Evolutionary conservation across 2,113 vertebrate species (phyloP), one percentile per base, ranked within the genome.

Genomic region (Nesogale talazaci): DNA sequence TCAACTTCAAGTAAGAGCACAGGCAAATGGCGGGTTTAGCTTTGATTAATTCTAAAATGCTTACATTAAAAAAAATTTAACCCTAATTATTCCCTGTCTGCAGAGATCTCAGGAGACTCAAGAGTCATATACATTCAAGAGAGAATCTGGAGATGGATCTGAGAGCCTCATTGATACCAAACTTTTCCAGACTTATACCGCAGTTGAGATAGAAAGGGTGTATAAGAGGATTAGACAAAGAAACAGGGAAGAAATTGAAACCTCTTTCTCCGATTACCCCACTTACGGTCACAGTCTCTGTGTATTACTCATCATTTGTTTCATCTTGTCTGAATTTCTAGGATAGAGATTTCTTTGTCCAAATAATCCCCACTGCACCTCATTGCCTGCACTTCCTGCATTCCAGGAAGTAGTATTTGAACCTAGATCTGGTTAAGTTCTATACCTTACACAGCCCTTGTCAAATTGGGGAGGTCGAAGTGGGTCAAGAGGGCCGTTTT

Each of bases 11-110:
- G 74, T 46, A 83, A n/a, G 70, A 40, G 27, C 46, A 56, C 46
- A 92, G 20, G 9, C 72, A 69, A 85, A 69, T 61, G 63, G 82
- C 1, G 38, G 42, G 69, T 6, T 42, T 83, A 86, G 38, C 76
- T 77, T 59, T 86, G 25, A 40, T 69, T 70, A 80, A 83, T 23
- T 91, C 65, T 86, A 56, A 88, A 94, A 80, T 86, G 9, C 52
- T 92, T 83, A n/a, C 25, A 7, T 61, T 61, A 3, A 22, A 61
- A 61, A 61, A 61, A 61, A 61, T 61, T 25, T 25, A 31, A 29
- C 34, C 36, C 0, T 81, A 46, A 75, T 75, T 15, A 67, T 34
- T 72, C 57, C 69, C 87, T 87, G 85, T 82, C 17, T 92, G 20
- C 25, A 79, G 69, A 94, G 83, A 74, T 67, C 59, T 52, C 40